Base-by-base conservation (phyloP, 1,140 invertebrate species). In the Pseudomyrmex gracilis region DNA sequence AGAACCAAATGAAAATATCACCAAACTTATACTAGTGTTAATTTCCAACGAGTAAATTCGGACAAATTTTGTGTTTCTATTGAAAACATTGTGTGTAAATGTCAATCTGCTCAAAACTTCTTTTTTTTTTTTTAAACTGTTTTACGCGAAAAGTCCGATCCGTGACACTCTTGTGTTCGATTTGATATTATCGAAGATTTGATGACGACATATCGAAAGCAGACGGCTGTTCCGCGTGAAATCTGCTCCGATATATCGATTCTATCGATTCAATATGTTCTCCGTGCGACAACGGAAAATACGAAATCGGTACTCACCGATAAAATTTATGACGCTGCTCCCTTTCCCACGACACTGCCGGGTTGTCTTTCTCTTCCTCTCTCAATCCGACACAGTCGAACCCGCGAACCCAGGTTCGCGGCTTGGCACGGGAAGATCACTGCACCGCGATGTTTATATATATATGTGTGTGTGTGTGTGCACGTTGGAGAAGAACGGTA, bases 221-320 rank as follows among this genome's bases (percentile, higher is more conserved):
- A 10, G 34, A 34, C 34, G 5, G 10, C 20, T 9, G 12, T 17
- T 2, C 7, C 13, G 49, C 51, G 12, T 20, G 17, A 34, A 67
- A 12, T 24, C 22, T 24, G 9, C 13, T 22, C 7, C 51, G 63
- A 66, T 66, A 53, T 2, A 22, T 45, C 15, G 47, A 5, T 15
- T 1, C 13, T 67, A n/a, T 8, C 22, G 8, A 66, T n/a, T 43
- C n/a, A 34, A 34, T 34, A 66, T 53, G 43, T 3, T 51, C 13
- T 34, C 10, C 13, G 47, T 34, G 34, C 34, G 34, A 34, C 34
- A 34, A 45, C 13, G n/a, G n/a, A n/a, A 63, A 61, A 74, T 7
- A 4, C 34, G 55, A 90, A 88, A 88, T 88, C 49, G 64, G 83
- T 73, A 87, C 89, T 90, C 78, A 90, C 89, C 87, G 86, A 89